Percentiles rank a stretch among this genome's conserved stretches.
These are phyloP conservation scores for Erebia ligea DNA, from an alignment of 2,888 invertebrate genomes.

Conservation along the genomic window DNA sequence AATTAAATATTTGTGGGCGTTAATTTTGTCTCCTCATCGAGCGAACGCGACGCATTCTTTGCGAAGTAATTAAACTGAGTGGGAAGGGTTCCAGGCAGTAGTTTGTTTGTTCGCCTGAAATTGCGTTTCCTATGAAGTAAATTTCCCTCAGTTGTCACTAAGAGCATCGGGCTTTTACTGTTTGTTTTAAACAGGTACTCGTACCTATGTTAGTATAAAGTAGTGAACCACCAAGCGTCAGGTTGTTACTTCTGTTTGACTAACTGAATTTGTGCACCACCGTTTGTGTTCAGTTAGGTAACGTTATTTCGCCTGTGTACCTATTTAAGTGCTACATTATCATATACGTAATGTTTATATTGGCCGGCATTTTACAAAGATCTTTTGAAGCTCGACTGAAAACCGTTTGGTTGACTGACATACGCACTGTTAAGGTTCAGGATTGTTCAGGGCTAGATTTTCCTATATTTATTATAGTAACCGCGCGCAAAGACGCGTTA, in stretches of 20 bases:
- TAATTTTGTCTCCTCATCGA: conserved; percentile 83
- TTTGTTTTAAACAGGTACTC: conserved; percentile 49
- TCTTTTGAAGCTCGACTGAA: background rate
- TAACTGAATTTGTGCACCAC: conserved; percentile 8
- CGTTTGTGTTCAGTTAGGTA: conserved; percentile 1
- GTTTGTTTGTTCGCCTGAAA: conserved; percentile 82
- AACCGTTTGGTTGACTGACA: background rate
- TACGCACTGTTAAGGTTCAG: too few relatives aligned
- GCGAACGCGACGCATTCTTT: conserved; percentile 82
- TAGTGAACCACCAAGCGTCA: conserved; percentile 26
- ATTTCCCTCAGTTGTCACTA: conserved; percentile 67
- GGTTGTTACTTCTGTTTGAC: conserved; percentile 15
- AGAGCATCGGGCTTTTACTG: conserved; percentile 53
- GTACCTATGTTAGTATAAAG: conserved; percentile 42
- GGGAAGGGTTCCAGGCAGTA: conserved; percentile 79
- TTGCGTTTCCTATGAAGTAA: conserved; percentile 79
- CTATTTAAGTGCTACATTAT: background rate
- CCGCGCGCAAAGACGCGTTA: too few relatives aligned
- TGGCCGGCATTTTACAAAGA: background rate
- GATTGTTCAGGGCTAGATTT: too few relatives aligned
- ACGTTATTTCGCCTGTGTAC: background rate
- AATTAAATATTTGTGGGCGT: conserved; percentile 83
- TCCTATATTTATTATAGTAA: too few relatives aligned
- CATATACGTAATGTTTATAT: background rate
- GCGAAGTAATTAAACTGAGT: conserved; percentile 83